Base-by-base conservation (phyloP, 2,797 vertebrate species). In the Danio aesculapii region DNA sequence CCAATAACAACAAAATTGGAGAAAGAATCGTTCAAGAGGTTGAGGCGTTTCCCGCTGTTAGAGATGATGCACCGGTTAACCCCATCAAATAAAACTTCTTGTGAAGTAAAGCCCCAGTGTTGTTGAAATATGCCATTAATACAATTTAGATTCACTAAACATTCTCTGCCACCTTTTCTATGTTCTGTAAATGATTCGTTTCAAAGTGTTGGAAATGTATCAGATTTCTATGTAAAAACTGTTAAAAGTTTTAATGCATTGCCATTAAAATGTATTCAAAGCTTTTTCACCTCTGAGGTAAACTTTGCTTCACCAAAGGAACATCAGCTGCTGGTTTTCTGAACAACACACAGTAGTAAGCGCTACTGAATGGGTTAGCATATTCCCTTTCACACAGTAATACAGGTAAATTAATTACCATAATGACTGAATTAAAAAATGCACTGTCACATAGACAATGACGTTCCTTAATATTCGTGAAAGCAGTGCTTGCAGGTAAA, bases 21-120 rank as follows among this genome's bases (percentile, higher is more conserved):
- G 91, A 96, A 80, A 91, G 91, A 63, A 91, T 99, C 58, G 89
- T 95, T 73, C 93, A 91, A 85, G 94, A 96, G 86, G 93, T 99
- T 17, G 88, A 95, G 6, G 63, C 92, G 68, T 94, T 96, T 88
- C 90, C 92, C 57, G 89, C 93, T 0, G 81, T 84, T 68, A 92
- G 97, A 78, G 98, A 99, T 3, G 97, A 99, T 3, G 85, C 59
- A 8, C 58, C 82, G 21, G 50, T 62, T 50, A 17, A 79, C 39
- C 75, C 72, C 11, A 58, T 78, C 30, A 44, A 82, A 61, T 84
- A 49, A 86, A 61, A 16, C 8, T 3, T 8, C 7, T 59, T 73
- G 14, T 19, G n/a, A 73, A 80, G 47, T 19, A 49, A 63, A 19
- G 7, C 39, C 52, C 47, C 68, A 41, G 30, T 21, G 12, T 13